Conservation (phyloP, 2,797 vertebrate species). For the Remorina albescens region DNA sequence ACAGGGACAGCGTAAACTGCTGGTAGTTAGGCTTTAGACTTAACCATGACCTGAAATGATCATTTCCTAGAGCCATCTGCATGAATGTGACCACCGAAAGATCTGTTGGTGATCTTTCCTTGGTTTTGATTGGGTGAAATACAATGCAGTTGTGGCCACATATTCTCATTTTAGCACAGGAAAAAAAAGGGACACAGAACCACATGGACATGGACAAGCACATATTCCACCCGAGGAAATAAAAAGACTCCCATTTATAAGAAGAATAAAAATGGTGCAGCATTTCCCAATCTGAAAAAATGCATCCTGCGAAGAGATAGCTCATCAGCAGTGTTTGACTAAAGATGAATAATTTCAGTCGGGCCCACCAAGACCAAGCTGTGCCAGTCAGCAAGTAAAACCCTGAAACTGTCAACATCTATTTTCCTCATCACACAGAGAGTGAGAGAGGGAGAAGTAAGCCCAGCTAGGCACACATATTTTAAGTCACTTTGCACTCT, state of each 20-base stretch:
- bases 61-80: conserved; percentile 19
- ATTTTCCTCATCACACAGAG: conserved; percentile 56
- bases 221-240: background rate
- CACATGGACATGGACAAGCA: background rate
- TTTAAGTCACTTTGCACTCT: conserved; percentile 84
- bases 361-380: conserved; percentile 29
- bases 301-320: conserved; percentile 17
- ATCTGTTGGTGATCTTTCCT: conserved; percentile 3
- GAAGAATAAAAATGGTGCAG: conserved; percentile 3
- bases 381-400: conserved; percentile 62
- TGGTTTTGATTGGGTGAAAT: background rate
- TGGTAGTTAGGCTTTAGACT: conserved; percentile 20
- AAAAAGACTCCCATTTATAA: conserved; percentile 7
- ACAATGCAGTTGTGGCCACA: background rate
- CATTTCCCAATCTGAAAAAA: background rate
- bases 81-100: conserved; percentile 19
- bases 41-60: conserved; percentile 41
- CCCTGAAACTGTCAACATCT: conserved; percentile 61
- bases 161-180: conserved; percentile 14
- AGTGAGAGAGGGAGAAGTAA: conserved; percentile 26
- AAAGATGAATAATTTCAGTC: conserved; percentile 35
- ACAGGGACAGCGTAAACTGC: conserved; percentile 36
- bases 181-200: background rate
- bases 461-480: conserved; percentile 72
- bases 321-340: conserved; percentile 31